A percentile compares a stretch with the other conserved stretches of the same genome.
Conservation (phyloP, 2,888 invertebrate species). For the Amphipoea oculea region DNA sequence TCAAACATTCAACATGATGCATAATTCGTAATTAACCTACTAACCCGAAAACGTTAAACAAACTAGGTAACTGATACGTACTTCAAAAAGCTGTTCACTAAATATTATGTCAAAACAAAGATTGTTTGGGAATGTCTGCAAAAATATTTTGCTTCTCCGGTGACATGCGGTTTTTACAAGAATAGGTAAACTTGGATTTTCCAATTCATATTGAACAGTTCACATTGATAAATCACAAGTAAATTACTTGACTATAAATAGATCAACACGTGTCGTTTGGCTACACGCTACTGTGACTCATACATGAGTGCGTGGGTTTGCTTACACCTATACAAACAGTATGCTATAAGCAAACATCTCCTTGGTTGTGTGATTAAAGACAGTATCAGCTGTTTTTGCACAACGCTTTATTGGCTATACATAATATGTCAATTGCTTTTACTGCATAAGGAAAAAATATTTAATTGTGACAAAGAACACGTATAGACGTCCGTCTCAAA, state of each 20-base stretch:
- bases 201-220: background rate
- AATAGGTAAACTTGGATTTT: background rate
- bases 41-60: background rate
- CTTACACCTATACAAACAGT: constrained; percentile 45
- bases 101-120: constrained; percentile 14
- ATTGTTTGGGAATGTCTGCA: constrained; percentile 2
- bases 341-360: constrained; percentile 13
- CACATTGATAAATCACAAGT: background rate
- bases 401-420: background rate
- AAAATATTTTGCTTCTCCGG: constrained; percentile 7
- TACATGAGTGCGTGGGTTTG: constrained; percentile 1
- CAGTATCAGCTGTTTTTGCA: constrained; percentile 14
- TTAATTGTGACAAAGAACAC: background rate
- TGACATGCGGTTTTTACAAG: background rate
- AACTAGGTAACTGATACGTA: background rate
- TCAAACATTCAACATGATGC: background rate
- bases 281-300: constrained; percentile 31
- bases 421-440: background rate
- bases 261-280: constrained; percentile 4
- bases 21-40: background rate
- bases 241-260: constrained; percentile 16
- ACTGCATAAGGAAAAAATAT: background rate
- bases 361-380: background rate
- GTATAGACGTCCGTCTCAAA: background rate
- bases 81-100: background rate